Evolutionary conservation across 2,888 invertebrate genomes (phyloP).

Genomic region (Pharmacophagus antenor): DNA sequence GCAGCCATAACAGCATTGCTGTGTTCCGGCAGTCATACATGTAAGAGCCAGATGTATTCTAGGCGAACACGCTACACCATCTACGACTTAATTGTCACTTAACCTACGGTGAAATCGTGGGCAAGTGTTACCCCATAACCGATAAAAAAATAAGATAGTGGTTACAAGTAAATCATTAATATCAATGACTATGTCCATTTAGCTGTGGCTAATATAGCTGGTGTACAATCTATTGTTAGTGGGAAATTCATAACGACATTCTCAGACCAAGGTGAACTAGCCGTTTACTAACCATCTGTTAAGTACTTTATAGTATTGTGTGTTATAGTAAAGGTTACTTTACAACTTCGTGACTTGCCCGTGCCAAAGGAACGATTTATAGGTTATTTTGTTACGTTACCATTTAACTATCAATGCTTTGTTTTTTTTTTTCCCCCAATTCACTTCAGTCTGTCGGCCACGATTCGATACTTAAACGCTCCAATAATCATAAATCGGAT

Average conservation of each 20-base stretch:
- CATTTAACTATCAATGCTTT: constrained; percentile 35
- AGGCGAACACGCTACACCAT: too few species aligned
- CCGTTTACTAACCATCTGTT: constrained; percentile 52
- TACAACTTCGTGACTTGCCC: constrained; percentile 55
- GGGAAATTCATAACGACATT: constrained; percentile 55
- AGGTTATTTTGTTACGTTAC: constrained; percentile 37
- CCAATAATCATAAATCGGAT: constrained; percentile 22
- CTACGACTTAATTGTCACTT: too few species aligned
- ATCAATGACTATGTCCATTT: constrained; percentile 1
- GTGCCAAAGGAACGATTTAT: constrained; percentile 44
- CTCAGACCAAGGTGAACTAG: constrained; percentile 57
- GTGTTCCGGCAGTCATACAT: too few species aligned
- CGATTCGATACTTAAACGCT: constrained; percentile 30
- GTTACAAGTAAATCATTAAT: background rate
- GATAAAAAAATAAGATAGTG: too few species aligned
- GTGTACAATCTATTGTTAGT: constrained; percentile 36
- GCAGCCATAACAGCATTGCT: too few species aligned
- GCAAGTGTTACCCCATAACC: too few species aligned
- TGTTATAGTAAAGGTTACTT: constrained; percentile 56
- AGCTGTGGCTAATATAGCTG: constrained; percentile 19
- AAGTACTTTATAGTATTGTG: constrained; percentile 49
- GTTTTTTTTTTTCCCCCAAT: too few species aligned
- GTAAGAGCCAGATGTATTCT: too few species aligned
- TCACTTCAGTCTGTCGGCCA: constrained; percentile 36
- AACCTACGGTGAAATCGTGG: too few species aligned